phyloP scores from a whole-genome alignment of 30 jellyfish, hydroid and myxozoan genomes.

The Rhopilema esculentum region DNA sequence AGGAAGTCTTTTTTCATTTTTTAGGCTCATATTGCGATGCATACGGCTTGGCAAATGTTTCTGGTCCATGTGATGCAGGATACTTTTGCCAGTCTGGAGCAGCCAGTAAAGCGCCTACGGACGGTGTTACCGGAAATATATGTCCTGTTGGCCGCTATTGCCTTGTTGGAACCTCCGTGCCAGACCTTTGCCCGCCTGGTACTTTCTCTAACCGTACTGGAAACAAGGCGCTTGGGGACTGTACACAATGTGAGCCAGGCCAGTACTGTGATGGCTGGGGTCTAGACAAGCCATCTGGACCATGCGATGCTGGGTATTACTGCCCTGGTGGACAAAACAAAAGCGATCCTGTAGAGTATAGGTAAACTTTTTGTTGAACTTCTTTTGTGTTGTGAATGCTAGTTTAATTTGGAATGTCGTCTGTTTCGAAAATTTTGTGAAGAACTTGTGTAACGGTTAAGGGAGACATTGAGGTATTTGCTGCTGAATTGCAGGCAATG shows the following conservation, averaged over 20 bases:
- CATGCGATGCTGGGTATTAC: slow-evolving; percentile 89
- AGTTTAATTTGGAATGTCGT: too few relatives aligned
- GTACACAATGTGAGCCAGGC: slow-evolving; percentile 88
- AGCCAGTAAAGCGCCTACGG: slow-evolving; percentile 78
- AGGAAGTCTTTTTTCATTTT: too few relatives aligned
- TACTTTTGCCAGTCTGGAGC: slow-evolving; percentile 85
- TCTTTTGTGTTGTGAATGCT: neutral
- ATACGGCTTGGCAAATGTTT: slow-evolving; percentile 70
- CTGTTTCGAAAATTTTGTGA: neutral
- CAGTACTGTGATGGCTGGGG: slow-evolving; percentile 85
- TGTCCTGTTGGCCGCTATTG: slow-evolving; percentile 95
- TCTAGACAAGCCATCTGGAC: slow-evolving; percentile 77
- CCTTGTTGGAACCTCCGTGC: slow-evolving; percentile 72
- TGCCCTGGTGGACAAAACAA: slow-evolving; percentile 94
- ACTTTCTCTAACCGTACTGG: slow-evolving; percentile 80
- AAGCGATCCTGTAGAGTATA: slow-evolving; percentile 78
- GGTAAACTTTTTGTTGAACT: slow-evolving; percentile 70
- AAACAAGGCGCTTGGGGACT: slow-evolving; percentile 73
- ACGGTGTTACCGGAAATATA: slow-evolving; percentile 81
- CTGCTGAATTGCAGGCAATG: too few relatives aligned
- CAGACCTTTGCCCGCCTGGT: slow-evolving; percentile 93
- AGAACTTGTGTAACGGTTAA: neutral
- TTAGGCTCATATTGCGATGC: slow-evolving; percentile 80
- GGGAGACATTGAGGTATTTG: too few relatives aligned
- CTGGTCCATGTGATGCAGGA: slow-evolving; percentile 94